Evolutionary conservation across 2,888 invertebrate genomes (phyloP).

Genomic region (Eilema griseolum): DNA sequence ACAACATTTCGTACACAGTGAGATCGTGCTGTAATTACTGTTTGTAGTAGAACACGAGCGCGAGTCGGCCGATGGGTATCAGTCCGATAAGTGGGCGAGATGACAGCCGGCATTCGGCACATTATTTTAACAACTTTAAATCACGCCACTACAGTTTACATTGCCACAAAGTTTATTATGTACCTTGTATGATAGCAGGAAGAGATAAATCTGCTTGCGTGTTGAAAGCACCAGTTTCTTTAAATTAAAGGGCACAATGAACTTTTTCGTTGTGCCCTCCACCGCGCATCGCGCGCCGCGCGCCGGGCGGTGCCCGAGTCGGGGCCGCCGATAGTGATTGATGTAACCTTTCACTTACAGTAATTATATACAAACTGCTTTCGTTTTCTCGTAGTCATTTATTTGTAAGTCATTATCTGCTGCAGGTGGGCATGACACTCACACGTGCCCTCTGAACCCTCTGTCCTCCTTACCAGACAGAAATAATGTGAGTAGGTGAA

Average conservation of each 20-base stretch:
- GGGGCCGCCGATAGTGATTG: slow-evolving; percentile 8
- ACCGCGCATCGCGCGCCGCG: neutral
- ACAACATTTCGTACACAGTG: neutral
- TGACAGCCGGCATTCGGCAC: neutral
- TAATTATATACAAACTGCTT: slow-evolving; percentile 18
- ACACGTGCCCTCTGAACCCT: neutral
- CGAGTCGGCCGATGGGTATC: neutral
- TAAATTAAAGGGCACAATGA: no score
- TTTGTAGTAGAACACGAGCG: neutral
- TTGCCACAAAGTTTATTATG: neutral
- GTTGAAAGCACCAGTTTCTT: neutral
- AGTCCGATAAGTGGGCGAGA: neutral
- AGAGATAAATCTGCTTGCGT: neutral
- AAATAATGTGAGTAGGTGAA: slow-evolving; percentile 1
- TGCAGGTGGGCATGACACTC: neutral
- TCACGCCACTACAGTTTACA: neutral
- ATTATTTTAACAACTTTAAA: neutral
- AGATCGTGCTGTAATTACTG: slow-evolving; percentile 1
- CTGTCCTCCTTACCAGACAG: neutral
- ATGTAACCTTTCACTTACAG: neutral
- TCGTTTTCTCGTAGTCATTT: slow-evolving; percentile 8
- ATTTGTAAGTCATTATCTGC: slow-evolving; percentile 9
- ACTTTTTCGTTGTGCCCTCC: neutral
- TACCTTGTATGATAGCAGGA: no score
- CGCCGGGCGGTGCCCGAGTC: neutral